Percentiles rank a stretch among this genome's conserved stretches.
phyloP scores from a whole-genome alignment of 2,797 vertebrate genomes.

The Etheostoma perlongum region DNA sequence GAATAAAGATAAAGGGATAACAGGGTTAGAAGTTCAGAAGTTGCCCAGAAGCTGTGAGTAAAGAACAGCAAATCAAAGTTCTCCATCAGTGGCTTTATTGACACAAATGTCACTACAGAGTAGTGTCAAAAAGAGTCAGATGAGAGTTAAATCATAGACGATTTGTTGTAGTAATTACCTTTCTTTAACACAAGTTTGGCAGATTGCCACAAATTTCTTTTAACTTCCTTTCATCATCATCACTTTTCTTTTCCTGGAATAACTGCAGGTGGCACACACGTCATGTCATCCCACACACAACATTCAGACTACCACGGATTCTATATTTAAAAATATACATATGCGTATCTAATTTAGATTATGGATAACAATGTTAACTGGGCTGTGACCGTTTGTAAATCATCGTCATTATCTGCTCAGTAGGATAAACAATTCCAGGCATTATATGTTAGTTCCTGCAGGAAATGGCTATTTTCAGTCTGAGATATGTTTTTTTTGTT shows the following conservation, averaged over 20 bases:
- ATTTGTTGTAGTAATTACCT: slow-evolving; percentile 2
- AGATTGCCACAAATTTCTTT: not conserved
- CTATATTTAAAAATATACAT: not conserved
- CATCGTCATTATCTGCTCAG: not conserved
- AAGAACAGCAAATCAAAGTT: slow-evolving; percentile 28
- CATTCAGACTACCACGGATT: not conserved
- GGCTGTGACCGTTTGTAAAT: not conserved
- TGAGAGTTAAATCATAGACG: not conserved
- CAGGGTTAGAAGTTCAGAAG: not conserved
- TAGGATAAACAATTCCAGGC: not conserved
- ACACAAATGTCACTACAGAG: slow-evolving; percentile 12
- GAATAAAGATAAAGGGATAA: slow-evolving; percentile 11
- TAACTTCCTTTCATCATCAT: not conserved
- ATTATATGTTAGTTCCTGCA: not conserved
- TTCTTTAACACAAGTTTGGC: not conserved
- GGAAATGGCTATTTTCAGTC: not conserved
- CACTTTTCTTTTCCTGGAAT: slow-evolving; percentile 5
- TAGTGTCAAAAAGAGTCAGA: not conserved
- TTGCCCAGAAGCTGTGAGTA: slow-evolving; percentile 13
- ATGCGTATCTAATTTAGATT: slow-evolving; percentile 11
- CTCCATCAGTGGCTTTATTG: slow-evolving; percentile 18
- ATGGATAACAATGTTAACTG: slow-evolving; percentile 13
- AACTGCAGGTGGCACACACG: not conserved
- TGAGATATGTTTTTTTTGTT: too few species aligned
- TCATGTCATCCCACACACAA: not conserved